phyloP scores from a whole-genome alignment of 2,113 vertebrate species.

The Sprattus sprattus region DNA sequence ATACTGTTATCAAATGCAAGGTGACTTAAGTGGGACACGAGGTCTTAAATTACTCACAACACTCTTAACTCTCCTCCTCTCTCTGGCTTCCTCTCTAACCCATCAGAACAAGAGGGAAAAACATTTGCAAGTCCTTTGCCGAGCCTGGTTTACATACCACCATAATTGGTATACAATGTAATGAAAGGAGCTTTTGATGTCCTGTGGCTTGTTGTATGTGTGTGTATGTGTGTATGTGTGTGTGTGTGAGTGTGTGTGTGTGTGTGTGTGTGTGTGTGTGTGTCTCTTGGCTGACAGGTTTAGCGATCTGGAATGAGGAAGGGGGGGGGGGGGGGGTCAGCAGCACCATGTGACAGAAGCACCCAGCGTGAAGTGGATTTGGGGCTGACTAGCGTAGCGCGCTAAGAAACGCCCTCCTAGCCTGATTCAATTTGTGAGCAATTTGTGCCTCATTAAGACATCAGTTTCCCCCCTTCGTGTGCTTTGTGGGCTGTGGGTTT shows the following conservation, averaged over 20 bases:
- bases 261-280: conserved; percentile 17
- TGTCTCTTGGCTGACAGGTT: not conserved
- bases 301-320: not conserved
- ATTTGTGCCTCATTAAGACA: conserved; percentile 45
- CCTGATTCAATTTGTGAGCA: conserved; percentile 46
- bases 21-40: conserved; percentile 2
- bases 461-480: not conserved
- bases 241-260: conserved; percentile 35
- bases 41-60: not conserved
- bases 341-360: not conserved
- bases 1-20: not conserved
- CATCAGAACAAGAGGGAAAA: conserved; percentile 19
- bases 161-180: not conserved
- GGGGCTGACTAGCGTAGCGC: conserved; percentile 23
- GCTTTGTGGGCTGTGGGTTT: not conserved
- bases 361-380: not conserved
- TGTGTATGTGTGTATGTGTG: conserved; percentile 41
- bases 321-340: not conserved
- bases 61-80: not conserved
- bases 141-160: not conserved
- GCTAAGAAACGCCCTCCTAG: not conserved
- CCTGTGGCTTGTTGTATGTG: conserved; percentile 16
- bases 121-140: not conserved
- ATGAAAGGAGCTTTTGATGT: not conserved
- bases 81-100: not conserved